Evolutionary conservation across 1,140 invertebrate genomes (phyloP).

Genomic region (Camponotus vicinus): DNA sequence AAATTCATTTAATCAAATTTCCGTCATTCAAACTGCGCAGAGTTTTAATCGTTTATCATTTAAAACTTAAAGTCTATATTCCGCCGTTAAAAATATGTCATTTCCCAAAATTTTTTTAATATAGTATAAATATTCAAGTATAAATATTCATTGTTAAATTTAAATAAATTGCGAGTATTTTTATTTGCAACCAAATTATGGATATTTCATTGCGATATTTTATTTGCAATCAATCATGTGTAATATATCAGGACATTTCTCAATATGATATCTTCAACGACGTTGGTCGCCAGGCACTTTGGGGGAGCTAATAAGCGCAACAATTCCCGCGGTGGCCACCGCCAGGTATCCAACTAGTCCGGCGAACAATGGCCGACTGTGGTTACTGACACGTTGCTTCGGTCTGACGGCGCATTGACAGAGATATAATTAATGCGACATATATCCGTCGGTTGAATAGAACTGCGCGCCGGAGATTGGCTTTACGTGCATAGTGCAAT

Average conservation of each 20-base stretch:
- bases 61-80: not conserved
- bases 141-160: not conserved
- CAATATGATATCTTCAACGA: constrained; percentile 32
- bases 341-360: constrained; percentile 73
- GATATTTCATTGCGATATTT: constrained; percentile 33
- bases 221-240: constrained; percentile 3
- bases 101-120: not conserved
- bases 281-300: constrained; percentile 71
- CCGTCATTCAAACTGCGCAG: not conserved
- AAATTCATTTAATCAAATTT: not conserved
- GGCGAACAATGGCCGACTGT: constrained; percentile 81
- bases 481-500: constrained; percentile 58
- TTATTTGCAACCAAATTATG: constrained; percentile 4
- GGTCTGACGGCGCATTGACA: constrained; percentile 75
- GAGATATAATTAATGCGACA: constrained; percentile 81
- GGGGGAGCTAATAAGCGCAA: constrained; percentile 82
- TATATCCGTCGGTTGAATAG: constrained; percentile 75
- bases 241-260: constrained; percentile 25
- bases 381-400: constrained; percentile 79
- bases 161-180: not conserved
- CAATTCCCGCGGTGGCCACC: constrained; percentile 76
- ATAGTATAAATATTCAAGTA: not conserved
- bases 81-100: not conserved
- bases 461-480: constrained; percentile 66
- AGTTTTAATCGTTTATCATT: not conserved